A percentile compares a stretch with the other conserved stretches of the same genome.
Conservation (phyloP, 64 coral and sea anemone species). For the Actinia tenebrosa region DNA sequence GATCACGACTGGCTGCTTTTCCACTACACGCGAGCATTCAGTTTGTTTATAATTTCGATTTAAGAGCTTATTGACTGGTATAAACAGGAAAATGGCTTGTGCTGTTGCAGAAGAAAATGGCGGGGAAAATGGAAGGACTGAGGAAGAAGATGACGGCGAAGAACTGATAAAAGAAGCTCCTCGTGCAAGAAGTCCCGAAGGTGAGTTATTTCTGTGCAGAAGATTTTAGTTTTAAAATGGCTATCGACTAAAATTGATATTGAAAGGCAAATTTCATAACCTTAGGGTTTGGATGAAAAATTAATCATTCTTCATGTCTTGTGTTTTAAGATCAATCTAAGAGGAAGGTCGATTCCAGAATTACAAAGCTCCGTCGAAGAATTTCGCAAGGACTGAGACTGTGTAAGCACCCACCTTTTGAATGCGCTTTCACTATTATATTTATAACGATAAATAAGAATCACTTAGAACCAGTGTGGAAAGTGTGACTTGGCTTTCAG, state of each 20-base stretch:
- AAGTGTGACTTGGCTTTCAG: background rate
- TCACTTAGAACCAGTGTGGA: constrained; percentile 2
- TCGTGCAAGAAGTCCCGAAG: background rate
- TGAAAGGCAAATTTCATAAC: background rate
- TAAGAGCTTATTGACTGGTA: background rate
- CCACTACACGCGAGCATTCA: background rate
- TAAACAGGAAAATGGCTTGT: constrained; percentile 13
- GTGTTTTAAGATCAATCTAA: constrained; percentile 1
- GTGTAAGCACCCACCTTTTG: constrained; percentile 30
- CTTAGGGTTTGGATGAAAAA: background rate
- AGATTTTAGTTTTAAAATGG: background rate
- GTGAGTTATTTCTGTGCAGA: background rate
- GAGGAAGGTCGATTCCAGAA: constrained; percentile 60
- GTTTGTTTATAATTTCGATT: constrained; percentile 13
- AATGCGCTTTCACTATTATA: background rate
- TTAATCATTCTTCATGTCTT: background rate
- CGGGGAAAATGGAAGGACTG: background rate
- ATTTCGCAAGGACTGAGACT: constrained; percentile 64
- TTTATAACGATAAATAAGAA: background rate
- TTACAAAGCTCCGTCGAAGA: constrained; percentile 55
- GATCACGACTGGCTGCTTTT: background rate
- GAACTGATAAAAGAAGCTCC: background rate
- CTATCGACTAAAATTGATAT: constrained; percentile 3
- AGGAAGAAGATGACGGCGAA: background rate
- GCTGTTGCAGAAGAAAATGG: constrained; percentile 9